Conservation (phyloP, 2,113 vertebrate species). For the Sturnira hondurensis region DNA sequence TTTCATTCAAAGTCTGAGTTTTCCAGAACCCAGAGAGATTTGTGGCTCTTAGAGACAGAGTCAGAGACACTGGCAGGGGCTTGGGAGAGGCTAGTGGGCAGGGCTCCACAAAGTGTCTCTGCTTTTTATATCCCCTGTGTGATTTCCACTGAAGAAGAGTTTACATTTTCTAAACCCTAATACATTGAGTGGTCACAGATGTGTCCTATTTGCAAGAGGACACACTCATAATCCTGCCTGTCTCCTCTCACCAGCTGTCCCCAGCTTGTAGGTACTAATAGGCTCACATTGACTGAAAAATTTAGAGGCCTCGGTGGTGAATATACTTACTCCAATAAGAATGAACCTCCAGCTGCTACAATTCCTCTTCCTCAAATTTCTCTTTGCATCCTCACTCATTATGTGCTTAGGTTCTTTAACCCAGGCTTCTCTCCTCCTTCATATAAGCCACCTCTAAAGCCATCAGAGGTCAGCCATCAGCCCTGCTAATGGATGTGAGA, state of each 20-base stretch:
- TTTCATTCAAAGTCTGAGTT: background rate
- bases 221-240: background rate
- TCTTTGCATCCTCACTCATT: background rate
- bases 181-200: background rate
- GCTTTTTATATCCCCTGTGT: background rate
- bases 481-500: background rate
- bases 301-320: background rate
- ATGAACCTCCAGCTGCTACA: background rate
- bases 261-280: background rate
- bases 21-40: background rate
- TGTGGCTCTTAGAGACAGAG: background rate
- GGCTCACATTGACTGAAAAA: background rate
- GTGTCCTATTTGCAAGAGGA: background rate
- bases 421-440: background rate
- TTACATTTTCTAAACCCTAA: background rate
- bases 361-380: background rate
- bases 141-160: background rate
- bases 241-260: background rate
- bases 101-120: background rate
- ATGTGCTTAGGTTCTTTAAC: background rate
- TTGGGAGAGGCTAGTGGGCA: background rate
- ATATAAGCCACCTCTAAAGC: background rate
- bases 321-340: background rate
- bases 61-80: background rate
- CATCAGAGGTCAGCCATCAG: background rate